phyloP scores from a whole-genome alignment of 2,113 vertebrate species.

The Neodontobutis hainanensis region DNA sequence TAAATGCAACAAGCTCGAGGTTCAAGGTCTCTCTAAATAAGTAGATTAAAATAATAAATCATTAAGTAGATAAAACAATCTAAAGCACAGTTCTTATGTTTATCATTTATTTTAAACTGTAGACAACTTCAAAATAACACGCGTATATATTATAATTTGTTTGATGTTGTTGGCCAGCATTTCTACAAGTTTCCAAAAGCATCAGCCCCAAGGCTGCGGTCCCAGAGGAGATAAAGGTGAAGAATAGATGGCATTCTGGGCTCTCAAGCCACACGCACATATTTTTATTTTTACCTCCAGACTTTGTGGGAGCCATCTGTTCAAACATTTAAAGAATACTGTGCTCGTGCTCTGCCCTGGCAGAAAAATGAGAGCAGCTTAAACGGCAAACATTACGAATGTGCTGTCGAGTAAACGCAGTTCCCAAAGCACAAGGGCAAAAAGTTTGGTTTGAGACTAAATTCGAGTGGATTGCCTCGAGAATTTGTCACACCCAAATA shows the following conservation, averaged over 20 bases:
- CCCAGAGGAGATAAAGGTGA: slow-evolving; percentile 63
- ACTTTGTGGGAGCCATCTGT: slow-evolving; percentile 67
- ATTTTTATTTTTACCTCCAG: slow-evolving; percentile 73
- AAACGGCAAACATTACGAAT: slow-evolving; percentile 50
- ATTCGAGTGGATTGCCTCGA: neutral
- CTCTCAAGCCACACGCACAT: slow-evolving; percentile 48
- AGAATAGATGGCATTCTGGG: slow-evolving; percentile 66
- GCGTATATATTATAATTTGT: slow-evolving; percentile 38
- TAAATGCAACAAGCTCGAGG: neutral
- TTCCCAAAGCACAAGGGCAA: slow-evolving; percentile 23
- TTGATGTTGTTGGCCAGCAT: slow-evolving; percentile 50
- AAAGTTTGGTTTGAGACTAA: slow-evolving; percentile 21
- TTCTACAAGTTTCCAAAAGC: slow-evolving; percentile 53
- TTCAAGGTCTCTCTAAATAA: slow-evolving; percentile 15
- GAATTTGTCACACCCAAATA: too few species aligned
- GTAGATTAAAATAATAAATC: slow-evolving; percentile 16
- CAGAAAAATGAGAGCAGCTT: slow-evolving; percentile 45
- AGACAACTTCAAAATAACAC: slow-evolving; percentile 47
- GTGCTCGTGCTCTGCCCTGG: slow-evolving; percentile 50
- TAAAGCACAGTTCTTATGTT: slow-evolving; percentile 1
- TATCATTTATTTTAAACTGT: too few species aligned
- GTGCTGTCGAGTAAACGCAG: slow-evolving; percentile 60
- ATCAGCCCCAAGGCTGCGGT: slow-evolving; percentile 54
- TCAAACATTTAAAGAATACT: slow-evolving; percentile 74
- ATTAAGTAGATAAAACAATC: slow-evolving; percentile 2